Evolutionary conservation across 92 coral and sea anemone species (phyloP).

Genomic region (Pocillopora grandis): DNA sequence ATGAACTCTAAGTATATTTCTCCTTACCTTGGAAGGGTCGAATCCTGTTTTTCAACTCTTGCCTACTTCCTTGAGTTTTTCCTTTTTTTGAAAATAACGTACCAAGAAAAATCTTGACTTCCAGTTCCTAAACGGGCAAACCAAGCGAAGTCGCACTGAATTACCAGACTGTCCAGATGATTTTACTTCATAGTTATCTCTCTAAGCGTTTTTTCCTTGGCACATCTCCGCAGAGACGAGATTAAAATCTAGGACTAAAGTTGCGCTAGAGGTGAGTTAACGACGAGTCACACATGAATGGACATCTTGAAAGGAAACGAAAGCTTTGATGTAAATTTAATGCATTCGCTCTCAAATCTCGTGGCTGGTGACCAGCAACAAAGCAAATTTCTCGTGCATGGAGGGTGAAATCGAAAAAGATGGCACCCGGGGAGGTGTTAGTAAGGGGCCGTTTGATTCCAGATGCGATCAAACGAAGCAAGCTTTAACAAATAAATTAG

Average conservation of each 20-base stretch:
- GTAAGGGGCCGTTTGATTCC: background rate
- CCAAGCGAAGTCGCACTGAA: background rate
- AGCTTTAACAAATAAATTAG: background rate
- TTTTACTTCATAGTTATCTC: background rate
- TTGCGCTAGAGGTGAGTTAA: constrained; percentile 23
- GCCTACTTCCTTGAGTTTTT: background rate
- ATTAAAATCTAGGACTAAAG: background rate
- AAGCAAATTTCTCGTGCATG: constrained; percentile 35
- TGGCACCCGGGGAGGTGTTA: background rate
- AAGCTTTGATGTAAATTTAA: constrained; percentile 54
- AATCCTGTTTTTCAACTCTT: background rate
- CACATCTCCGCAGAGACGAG: constrained; percentile 1
- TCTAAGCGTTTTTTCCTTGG: background rate
- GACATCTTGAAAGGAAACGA: constrained; percentile 34
- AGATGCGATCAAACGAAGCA: constrained; percentile 14
- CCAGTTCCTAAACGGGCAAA: background rate
- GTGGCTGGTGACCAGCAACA: constrained; percentile 69
- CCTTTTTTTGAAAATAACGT: background rate
- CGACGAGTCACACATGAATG: constrained; percentile 40
- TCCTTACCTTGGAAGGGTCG: constrained; percentile 26
- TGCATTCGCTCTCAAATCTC: constrained; percentile 58
- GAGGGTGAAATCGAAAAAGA: constrained; percentile 15
- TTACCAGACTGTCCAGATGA: background rate
- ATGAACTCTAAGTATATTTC: too few relatives aligned
- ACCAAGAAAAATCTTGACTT: background rate